Evolutionary conservation across 1,140 invertebrate species (phyloP), one percentile per base, ranked within the genome.

Genomic region (Drosophila azteca): DNA sequence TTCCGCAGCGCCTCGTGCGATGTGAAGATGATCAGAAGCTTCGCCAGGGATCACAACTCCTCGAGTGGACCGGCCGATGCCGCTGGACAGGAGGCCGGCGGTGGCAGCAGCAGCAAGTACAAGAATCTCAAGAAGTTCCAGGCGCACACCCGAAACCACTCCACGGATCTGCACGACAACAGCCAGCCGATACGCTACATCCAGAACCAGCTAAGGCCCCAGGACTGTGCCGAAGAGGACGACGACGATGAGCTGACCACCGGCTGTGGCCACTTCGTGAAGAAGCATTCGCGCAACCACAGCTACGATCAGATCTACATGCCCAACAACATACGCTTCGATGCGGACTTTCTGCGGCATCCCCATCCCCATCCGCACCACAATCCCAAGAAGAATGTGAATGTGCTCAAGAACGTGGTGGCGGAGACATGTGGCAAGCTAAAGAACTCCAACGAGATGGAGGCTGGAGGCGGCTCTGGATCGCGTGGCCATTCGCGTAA

Each of bases 401-500:
- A 91, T 71, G 54, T 91, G 6, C 55, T 91, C 5, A 90, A 90
- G 64, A 91, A 91, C 29, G 77, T 90, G 24, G 82, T 90, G 20
- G 31, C 58, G 1, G 73, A 75, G 20, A 54, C 67, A 3, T 4
- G 35, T 5, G 63, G 61, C 45, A 90, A 90, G 49, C 44, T 88
- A 6, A 92, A 92, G 71, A 91, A 90, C 53, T 92, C 90, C 24
- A 92, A 91, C 66, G 90, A 91, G 50, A 69, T 53, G 43, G 82
- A 91, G 26, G 78, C 66, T 9, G 44, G 59, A 1, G 68, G 8
- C 2, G 31, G 35, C 7, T 20, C 50, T 1, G 72, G 72, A 17
- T 90, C 82, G 6, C 75, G 88, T 31, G 67, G 78, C 6, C 93
- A 94, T 84, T 93, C 93, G 6, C 91, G 93, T 43, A 94, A 93